Percentiles rank a stretch among this genome's conserved stretches.
Conservation (phyloP, 2,113 vertebrate species). For the Toxotes chatareus region DNA sequence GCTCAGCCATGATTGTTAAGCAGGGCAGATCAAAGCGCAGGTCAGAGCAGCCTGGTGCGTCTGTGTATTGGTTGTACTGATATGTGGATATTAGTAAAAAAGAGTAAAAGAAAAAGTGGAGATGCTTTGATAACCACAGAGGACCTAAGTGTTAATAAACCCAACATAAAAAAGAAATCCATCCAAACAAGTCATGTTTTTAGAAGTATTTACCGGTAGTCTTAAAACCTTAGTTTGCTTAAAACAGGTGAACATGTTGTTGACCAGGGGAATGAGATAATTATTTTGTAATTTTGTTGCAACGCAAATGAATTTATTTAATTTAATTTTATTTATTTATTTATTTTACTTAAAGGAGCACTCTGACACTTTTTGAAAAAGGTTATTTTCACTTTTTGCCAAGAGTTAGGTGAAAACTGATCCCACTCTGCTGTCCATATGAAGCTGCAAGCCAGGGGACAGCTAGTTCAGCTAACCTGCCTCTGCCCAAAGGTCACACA, state of each 20-base stretch:
- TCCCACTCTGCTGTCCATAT: background rate
- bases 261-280: background rate
- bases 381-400: background rate
- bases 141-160: slow-evolving; percentile 16
- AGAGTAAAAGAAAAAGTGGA: slow-evolving; percentile 48
- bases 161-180: slow-evolving; percentile 8
- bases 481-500: background rate
- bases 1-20: slow-evolving; percentile 27
- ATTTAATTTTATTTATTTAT: background rate
- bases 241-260: background rate
- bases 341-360: background rate
- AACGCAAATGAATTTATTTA: background rate
- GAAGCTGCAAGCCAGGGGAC: background rate
- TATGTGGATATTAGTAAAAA: slow-evolving; percentile 65
- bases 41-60: slow-evolving; percentile 20
- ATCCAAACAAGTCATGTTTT: background rate
- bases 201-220: background rate
- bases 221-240: background rate
- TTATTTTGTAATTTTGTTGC: background rate
- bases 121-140: slow-evolving; percentile 81
- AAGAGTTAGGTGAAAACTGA: background rate
- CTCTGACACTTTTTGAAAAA: background rate
- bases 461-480: background rate
- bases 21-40: slow-evolving; percentile 24
- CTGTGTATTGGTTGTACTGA: slow-evolving; percentile 43